Percentiles rank a stretch among this genome's conserved stretches.
Conservation (phyloP, 2,888 invertebrate species). For the Ectemnius cavifrons region DNA sequence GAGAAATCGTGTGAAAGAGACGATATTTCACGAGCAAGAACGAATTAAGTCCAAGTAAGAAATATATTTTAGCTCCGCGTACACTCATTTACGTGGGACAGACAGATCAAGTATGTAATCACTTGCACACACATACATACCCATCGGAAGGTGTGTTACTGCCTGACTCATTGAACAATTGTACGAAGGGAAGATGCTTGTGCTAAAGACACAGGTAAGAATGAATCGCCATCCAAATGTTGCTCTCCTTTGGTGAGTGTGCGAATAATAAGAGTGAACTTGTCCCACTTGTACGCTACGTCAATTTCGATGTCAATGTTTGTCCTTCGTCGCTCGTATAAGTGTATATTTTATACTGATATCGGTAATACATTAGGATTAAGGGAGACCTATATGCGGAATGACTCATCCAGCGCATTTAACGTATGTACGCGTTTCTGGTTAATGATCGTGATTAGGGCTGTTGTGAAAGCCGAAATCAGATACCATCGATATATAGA, state of each 20-base stretch:
- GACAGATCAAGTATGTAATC: too few species aligned
- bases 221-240: constrained; percentile 15
- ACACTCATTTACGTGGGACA: too few species aligned
- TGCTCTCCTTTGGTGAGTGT: constrained; percentile 39
- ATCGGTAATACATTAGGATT: constrained; percentile 56
- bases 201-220: neutral
- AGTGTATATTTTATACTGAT: constrained; percentile 70
- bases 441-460: constrained; percentile 13
- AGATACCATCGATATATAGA: too few species aligned
- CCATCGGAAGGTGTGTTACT: constrained; percentile 42
- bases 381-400: constrained; percentile 14
- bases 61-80: too few species aligned
- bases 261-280: constrained; percentile 51
- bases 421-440: constrained; percentile 15
- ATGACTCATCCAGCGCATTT: constrained; percentile 11
- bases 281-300: constrained; percentile 64
- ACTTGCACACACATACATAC: neutral
- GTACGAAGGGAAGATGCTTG: constrained; percentile 27
- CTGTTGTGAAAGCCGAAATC: too few species aligned
- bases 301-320: constrained; percentile 73
- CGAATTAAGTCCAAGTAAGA: neutral
- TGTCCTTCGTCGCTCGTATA: constrained; percentile 62
- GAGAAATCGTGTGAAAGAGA: constrained; percentile 4
- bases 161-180: constrained; percentile 40
- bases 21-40: neutral